phyloP scores from a whole-genome alignment of 1,140 invertebrate species.

The Chlorops oryzae region DNA sequence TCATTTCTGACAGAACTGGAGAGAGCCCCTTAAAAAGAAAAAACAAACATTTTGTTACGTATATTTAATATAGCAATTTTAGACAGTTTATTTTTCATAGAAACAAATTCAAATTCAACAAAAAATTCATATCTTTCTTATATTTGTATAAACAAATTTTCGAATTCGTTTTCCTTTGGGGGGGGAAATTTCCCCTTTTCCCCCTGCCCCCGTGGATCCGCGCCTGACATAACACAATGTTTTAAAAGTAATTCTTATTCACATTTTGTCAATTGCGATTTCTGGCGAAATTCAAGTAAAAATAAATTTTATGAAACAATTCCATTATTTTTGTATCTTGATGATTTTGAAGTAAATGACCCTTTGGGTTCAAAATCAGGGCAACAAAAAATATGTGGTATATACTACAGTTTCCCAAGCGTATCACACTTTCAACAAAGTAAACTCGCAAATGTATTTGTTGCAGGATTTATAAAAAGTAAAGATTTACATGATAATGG shows the following conservation, averaged over 20 bases:
- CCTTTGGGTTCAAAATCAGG: background rate
- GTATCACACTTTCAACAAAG: background rate
- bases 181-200: no score
- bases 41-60: no score
- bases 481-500: background rate
- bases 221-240: background rate
- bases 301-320: background rate
- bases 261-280: background rate
- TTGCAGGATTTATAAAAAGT: background rate
- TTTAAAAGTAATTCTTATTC: background rate
- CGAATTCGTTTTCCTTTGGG: no score
- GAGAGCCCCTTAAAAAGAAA: no score
- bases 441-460: background rate
- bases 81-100: no score
- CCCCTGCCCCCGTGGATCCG: no score
- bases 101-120: no score
- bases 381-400: background rate
- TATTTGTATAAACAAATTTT: no score
- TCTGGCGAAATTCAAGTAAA: background rate
- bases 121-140: no score
- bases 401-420: background rate
- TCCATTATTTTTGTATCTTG: background rate
- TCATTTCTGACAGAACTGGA: no score
- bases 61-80: no score
- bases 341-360: no score